Evolutionary conservation across 1,140 invertebrate species (phyloP), one percentile per base, ranked within the genome.

Genomic region (Zelostemma sp.): DNA sequence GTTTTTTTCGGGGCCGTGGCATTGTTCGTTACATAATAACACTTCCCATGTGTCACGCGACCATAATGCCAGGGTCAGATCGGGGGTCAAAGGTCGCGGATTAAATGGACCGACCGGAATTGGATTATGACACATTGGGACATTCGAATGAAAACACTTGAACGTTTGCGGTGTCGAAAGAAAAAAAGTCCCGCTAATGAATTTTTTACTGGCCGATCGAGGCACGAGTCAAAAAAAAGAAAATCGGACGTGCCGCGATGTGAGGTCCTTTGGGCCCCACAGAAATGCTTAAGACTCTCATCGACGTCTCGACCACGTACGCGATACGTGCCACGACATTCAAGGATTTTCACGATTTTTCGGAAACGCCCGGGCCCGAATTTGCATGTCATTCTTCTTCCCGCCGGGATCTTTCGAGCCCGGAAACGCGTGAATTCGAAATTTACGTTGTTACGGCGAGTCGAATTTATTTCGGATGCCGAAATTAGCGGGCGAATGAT

Each of bases 401-500:
- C n/a, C n/a, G n/a, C n/a, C n/a, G n/a, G n/a, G n/a, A n/a, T n/a
- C n/a, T n/a, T n/a, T n/a, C n/a, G n/a, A n/a, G n/a, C n/a, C n/a
- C n/a, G n/a, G n/a, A n/a, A n/a, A n/a, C n/a, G n/a, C n/a, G n/a
- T n/a, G n/a, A n/a, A n/a, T n/a, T n/a, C n/a, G n/a, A n/a, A n/a
- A n/a, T n/a, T n/a, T n/a, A n/a, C n/a, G n/a, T n/a, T n/a, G n/a
- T n/a, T n/a, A n/a, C n/a, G n/a, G n/a, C n/a, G n/a, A n/a, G n/a
- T n/a, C n/a, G n/a, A n/a, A n/a, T n/a, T n/a, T n/a, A n/a, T n/a
- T n/a, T n/a, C n/a, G n/a, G n/a, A 68, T 63, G 61, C 59, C 58
- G 46, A 79, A 84, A 84, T 84, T 84, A 82, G 80, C 81, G 74
- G 73, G 68, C 75, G 77, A 75, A 74, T 73, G 75, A 80, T 82